Base-by-base conservation (phyloP, 2,888 invertebrate genomes). In the Athripsodes cinereus region DNA sequence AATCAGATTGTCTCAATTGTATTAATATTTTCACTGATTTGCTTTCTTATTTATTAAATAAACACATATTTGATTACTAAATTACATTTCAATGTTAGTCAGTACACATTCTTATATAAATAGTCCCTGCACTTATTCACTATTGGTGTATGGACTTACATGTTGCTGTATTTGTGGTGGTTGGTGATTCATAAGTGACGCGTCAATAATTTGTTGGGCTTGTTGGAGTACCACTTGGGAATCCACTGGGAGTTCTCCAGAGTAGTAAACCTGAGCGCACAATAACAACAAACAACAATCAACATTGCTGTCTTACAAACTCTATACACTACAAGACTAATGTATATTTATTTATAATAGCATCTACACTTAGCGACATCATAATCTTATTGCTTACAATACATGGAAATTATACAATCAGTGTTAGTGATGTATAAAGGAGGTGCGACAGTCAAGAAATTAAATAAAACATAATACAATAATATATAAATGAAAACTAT, bases 161-260 rank as follows among this genome's bases (percentile, higher is more conserved):
- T 79, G 79, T 76, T 76, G 78, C 63, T 76, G 74, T n/a, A 61
- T 60, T 44, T 61, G 61, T 70, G 74, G 69, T 68, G 76, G 71
- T 67, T 75, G 70, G 70, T 77, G 78, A 74, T 76, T 78, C 76
- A 78, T 76, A 72, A 76, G 67, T 72, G 78, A 78, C 74, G 78
- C 75, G 70, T 79, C 79, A 73, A 79, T 77, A 70, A 78, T 76
- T 72, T 79, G 79, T 71, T 79, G 79, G 66, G 76, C 74, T 67
- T 79, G 79, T 73, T 79, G 79, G 71, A 79, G 78, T 66, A 78
- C 78, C 72, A 78, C 77, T 73, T 79, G 79, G 70, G 77, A 74
- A 70, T 78, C 78, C 74, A 76, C 75, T 67, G 78, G 76, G 69
- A 78, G 74, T 72, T 78, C 77, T 69, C 78, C 78, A 68, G 78